Evolutionary conservation across 2,888 invertebrate genomes (phyloP).

Genomic region (Conchocele bisecta): DNA sequence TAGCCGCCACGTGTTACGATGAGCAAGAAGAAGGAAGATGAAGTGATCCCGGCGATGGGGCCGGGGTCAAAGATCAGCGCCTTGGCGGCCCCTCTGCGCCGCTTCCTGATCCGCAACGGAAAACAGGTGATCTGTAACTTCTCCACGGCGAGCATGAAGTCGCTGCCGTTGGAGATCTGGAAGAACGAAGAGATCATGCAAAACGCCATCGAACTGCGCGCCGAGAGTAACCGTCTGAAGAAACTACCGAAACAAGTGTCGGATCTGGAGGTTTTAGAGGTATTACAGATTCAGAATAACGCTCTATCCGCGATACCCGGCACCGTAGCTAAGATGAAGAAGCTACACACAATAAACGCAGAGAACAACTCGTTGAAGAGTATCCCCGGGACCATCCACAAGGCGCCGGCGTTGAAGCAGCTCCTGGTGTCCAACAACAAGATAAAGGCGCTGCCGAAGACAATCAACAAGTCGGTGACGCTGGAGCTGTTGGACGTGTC

Average conservation of each 20-base stretch:
- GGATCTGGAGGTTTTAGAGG: conserved; percentile 67
- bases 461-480: conserved; percentile 73
- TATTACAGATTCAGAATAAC: conserved; percentile 74
- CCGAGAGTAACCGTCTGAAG: conserved; percentile 79
- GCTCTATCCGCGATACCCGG: conserved; percentile 68
- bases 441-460: conserved; percentile 78
- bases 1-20: conserved; percentile 26
- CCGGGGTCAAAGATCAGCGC: conserved; percentile 81
- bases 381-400: conserved; percentile 73
- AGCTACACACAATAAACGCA: conserved; percentile 60
- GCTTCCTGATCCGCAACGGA: conserved; percentile 65
- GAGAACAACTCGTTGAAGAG: conserved; percentile 69
- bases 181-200: conserved; percentile 76
- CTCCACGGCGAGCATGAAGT: conserved; percentile 70
- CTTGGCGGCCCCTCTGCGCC: conserved; percentile 71
- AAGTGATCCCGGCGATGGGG: conserved; percentile 77
- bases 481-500: conserved; percentile 74
- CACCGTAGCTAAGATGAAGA: conserved; percentile 70
- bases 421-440: conserved; percentile 77
- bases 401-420: conserved; percentile 65
- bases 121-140: conserved; percentile 68
- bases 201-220: conserved; percentile 69
- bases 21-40: conserved; percentile 75
- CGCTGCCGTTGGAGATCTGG: conserved; percentile 76
- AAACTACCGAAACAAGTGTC: conserved; percentile 77